These are phyloP conservation scores for Pseudochaenichthys georgianus DNA, from an alignment of 2,797 vertebrate genomes.

Conservation along the genomic window DNA sequence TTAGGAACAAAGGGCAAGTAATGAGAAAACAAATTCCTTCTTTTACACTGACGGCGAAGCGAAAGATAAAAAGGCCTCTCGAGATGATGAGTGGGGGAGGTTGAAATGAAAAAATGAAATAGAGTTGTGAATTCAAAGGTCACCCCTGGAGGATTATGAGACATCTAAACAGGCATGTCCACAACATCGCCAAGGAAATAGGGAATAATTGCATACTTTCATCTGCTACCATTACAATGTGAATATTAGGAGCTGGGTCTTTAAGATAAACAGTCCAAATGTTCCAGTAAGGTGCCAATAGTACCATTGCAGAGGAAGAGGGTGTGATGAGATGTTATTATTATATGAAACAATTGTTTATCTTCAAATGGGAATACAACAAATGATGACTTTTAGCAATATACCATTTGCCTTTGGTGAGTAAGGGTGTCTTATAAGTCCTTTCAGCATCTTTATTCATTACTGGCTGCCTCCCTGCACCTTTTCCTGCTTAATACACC, in stretches of 20 bases:
- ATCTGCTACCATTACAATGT: background rate
- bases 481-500: no score
- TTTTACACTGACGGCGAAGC: background rate
- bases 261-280: background rate
- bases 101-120: background rate
- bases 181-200: slow-evolving; percentile 6
- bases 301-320: no score
- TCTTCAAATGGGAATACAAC: no score
- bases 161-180: slow-evolving; percentile 20
- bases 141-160: slow-evolving; percentile 37
- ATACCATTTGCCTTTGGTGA: no score
- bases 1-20: slow-evolving; percentile 8
- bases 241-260: background rate
- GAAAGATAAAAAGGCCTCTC: background rate
- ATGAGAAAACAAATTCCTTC: background rate
- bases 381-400: no score
- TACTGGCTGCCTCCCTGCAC: no score
- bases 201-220: background rate
- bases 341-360: no score
- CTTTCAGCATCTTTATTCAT: no score
- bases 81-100: background rate
- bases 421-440: no score
- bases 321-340: no score
- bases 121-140: slow-evolving; percentile 45
- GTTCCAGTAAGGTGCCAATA: background rate